Evolutionary conservation across 2,113 vertebrate genomes (phyloP), one percentile per base, ranked within the genome.

Genomic region (Petaurus breviceps): DNA sequence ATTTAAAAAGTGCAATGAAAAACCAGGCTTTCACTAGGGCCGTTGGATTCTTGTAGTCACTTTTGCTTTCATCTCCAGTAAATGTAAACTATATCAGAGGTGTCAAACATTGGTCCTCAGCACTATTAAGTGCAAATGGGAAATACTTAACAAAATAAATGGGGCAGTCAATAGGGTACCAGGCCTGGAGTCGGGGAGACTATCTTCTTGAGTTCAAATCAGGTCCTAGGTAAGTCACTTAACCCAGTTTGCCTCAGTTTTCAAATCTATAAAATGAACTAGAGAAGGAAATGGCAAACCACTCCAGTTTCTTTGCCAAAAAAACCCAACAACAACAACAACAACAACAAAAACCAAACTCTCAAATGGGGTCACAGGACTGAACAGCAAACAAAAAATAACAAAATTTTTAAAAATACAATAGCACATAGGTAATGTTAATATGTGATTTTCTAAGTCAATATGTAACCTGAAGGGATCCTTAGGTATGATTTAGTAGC

Each of bases 61-160:
- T 95, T 95, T 50, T 0, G 0, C 53, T 95, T 97, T 96, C n/a
- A 94, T 91, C 47, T 22, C 25, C 51, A 90, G 52, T 28, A 92
- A 93, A 89, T 6, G 92, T 93, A 47, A 14, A 68, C 19, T 22
- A 23, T 84, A 84, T 6, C 68, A 43, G 68, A 84, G 7, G 7
- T 84, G 16, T 84, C n/a, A 43, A 43, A 84, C 37, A 43, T 43
- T 84, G 68, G n/a, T 16, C 19, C 19, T 84, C n/a, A 43, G 43
- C 19, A 22, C 68, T 19, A 4, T 77, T 43, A 43, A 84, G 68
- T 43, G 68, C n/a, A 84, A 43, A 43, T 84, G 3, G n/a, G 7
- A 84, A 84, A 43, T 84, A 37, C 16, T 84, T 84, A 23, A n/a
- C 25, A 77, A 84, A 84, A 68, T 37, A 68, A 68, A 37, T 16